Base-by-base conservation (phyloP, 1,140 invertebrate species). In the Ephestia elutella region DNA sequence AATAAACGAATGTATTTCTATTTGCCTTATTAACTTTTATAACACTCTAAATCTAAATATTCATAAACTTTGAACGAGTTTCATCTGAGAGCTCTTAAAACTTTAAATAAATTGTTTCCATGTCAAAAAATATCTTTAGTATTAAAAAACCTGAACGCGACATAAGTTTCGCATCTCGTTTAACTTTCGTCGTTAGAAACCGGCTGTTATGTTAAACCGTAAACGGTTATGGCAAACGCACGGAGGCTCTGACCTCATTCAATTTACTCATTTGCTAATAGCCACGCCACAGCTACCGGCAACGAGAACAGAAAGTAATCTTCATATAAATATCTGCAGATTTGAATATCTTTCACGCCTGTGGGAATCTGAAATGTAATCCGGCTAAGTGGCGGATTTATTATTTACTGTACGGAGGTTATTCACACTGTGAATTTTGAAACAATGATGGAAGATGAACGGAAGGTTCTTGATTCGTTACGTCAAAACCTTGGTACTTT, bases 131-230 rank as follows among this genome's bases (percentile, higher is more conserved):
- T 15, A 15, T 15, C 10, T 5, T 15, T 38, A 38, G 32, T 17
- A n/a, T 10, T 44, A 15, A 44, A 44, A 44, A 15, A 3, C 1
- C 7, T 15, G 10, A 15, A 38, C 32, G 32, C n/a, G n/a, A 44
- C 13, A 44, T 44, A 17, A 44, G 0, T 15, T 44, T 5, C 5
- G 15, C n/a, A 44, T 44, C 13, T 44, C 38, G 38, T 44, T 44
- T 44, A 44, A 44, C n/a, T 44, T 44, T 44, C 38, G 38, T 44
- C 38, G n/a, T 44, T 15, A 44, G 15, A n/a, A n/a, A 44, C 38
- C n/a, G 38, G 8, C 13, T 35, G 10, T 44, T 44, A 44, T 44
- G 38, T 44, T 44, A 44, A 44, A 44, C n/a, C 13, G 38, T 44
- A 44, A 44, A 44, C 38, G 38, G 38, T 44, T 44, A 44, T 44